Conservation (phyloP, 1,140 invertebrate species). For the Camponotus pennsylvanicus region DNA sequence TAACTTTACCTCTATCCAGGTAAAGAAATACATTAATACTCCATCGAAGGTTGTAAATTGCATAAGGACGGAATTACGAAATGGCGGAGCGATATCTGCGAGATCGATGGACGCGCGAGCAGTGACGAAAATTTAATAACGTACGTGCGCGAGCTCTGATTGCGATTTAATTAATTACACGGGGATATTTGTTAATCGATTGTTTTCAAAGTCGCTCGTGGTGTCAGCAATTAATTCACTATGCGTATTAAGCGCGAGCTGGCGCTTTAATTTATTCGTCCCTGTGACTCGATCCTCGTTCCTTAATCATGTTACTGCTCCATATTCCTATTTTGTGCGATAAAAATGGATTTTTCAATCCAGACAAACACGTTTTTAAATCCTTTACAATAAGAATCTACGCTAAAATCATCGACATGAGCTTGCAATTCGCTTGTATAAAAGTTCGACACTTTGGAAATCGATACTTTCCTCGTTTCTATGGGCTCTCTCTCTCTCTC, state of each 20-base stretch:
- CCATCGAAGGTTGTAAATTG: conserved; percentile 68
- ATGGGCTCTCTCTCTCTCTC: conserved; percentile 1
- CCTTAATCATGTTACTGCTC: conserved; percentile 29
- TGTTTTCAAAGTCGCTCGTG: conserved; percentile 60
- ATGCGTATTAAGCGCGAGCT: conserved; percentile 16
- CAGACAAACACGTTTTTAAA: not conserved
- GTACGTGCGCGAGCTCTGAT: conserved; percentile 67
- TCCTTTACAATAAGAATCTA: not conserved
- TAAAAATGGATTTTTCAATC: conserved; percentile 26
- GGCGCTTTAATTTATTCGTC: conserved; percentile 42
- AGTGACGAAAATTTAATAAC: conserved; percentile 73
- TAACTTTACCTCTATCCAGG: not conserved
- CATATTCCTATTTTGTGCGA: not conserved
- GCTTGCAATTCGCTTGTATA: conserved; percentile 48
- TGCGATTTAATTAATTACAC: conserved; percentile 75
- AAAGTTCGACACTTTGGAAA: conserved; percentile 66
- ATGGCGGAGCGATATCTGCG: conserved; percentile 50
- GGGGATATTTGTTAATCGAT: conserved; percentile 75
- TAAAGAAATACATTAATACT: conserved; percentile 64
- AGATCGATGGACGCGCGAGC: conserved; percentile 24
- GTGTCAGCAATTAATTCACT: not conserved
- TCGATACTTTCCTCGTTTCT: conserved; percentile 55
- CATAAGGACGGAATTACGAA: conserved; percentile 63
- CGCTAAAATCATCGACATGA: conserved; percentile 16
- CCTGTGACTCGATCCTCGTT: not conserved